Evolutionary conservation across 2,113 vertebrate genomes (phyloP).

Genomic region (Ancistrus triradiatus): DNA sequence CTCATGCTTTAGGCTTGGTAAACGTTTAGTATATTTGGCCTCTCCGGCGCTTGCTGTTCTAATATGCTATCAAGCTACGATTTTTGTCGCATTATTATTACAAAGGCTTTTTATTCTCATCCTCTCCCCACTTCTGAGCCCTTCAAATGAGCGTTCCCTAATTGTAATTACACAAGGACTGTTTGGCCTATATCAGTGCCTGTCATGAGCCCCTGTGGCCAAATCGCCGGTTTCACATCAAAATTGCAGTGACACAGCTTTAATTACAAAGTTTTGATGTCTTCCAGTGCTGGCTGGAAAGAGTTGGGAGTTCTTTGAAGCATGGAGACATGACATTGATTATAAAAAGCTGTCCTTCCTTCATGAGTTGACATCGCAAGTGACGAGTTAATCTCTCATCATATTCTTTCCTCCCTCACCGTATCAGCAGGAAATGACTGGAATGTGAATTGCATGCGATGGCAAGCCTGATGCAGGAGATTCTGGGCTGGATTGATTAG

Average conservation of each 20-base stretch:
- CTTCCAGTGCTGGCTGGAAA: conserved; percentile 47
- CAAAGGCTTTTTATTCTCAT: conserved; percentile 10
- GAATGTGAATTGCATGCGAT: conserved; percentile 24
- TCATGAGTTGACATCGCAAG: conserved; percentile 30
- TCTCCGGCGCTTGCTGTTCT: not conserved
- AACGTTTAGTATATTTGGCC: not conserved
- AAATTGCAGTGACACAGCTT: conserved; percentile 59
- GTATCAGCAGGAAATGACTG: conserved; percentile 29
- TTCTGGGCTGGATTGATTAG: conserved; percentile 10
- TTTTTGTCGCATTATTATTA: conserved; percentile 2
- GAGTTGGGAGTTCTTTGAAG: conserved; percentile 55
- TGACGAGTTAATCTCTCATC: conserved; percentile 42
- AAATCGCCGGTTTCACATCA: conserved; percentile 52
- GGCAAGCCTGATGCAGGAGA: conserved; percentile 5
- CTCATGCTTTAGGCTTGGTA: not conserved
- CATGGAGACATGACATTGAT: conserved; percentile 39
- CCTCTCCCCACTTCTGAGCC: conserved; percentile 5
- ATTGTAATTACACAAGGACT: conserved; percentile 54
- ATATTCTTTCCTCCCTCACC: conserved; percentile 19
- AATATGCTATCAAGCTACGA: not conserved
- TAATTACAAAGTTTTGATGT: conserved; percentile 59
- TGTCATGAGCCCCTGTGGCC: conserved; percentile 57
- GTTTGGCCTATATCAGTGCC: conserved; percentile 57
- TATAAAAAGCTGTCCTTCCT: conserved; percentile 38
- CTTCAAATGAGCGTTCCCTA: conserved; percentile 39